Evolutionary conservation across 1,140 invertebrate genomes (phyloP), one percentile per base, ranked within the genome.

Genomic region (Venturia canescens): DNA sequence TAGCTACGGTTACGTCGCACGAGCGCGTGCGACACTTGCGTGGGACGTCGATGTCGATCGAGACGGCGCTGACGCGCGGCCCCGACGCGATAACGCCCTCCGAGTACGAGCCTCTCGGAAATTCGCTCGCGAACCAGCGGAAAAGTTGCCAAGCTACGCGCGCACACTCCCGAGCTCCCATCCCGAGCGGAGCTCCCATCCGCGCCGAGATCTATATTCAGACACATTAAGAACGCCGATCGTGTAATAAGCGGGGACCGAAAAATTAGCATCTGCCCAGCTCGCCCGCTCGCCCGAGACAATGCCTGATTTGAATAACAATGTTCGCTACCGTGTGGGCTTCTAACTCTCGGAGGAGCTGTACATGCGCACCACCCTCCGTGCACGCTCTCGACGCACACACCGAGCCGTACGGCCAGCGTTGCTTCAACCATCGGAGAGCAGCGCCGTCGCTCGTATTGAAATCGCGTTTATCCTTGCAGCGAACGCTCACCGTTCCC

Each of bases 271-370:
- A 90, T 91, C 89, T 86, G 86, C 87, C 85, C 71, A 72, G 74
- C 44, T 67, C 77, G 50, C 50, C 71, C 80, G 78, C 77, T 76
- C 81, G 80, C 83, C 75, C 74, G 85, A 91, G 88, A 91, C 90
- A 91, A 91, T 91, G 86, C 83, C 86, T 91, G 86, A 91, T 91
- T 91, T 91, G 89, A 91, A 91, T 91, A 90, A 91, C 90, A 91
- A 91, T 91, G 89, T 90, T 83, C 87, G 90, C 90, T 91, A 91
- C 90, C 89, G 90, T 91, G 90, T 91, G 89, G 90, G 90, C 90
- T 91, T 90, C 88, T 90, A 90, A 87, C 86, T 89, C 87, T 84
- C 83, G 82, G 34, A 34, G 34, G 7, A 44, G 87, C 83, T 4
- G 53, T 80, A 38, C 44, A 78, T 80, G 48, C 67, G 48, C 67